Evolutionary conservation across 2,888 invertebrate species (phyloP), one percentile per base, ranked within the genome.

Genomic region (Platypus cylindrus): DNA sequence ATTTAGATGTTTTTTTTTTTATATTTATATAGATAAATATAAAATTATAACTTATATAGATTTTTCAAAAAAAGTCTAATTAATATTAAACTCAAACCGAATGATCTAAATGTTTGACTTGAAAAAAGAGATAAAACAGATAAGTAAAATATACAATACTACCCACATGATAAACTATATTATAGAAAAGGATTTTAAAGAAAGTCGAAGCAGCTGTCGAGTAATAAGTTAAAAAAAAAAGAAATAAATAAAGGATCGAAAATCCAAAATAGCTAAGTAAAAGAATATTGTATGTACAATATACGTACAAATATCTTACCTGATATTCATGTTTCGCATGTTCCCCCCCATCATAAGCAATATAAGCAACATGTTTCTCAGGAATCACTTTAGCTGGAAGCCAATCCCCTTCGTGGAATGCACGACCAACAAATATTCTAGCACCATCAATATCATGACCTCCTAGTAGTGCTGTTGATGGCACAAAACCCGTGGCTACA

Each of bases 381-480:
- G 77, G 76, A 23, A 77, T 73, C 17, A 78, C 69, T 61, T 78
- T 78, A 0, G 76, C 76, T 1, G 78, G 78, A 1, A 77, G 48
- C 50, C 73, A 66, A 48, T 78, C 74, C 0, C 76, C 78, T 39
- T 70, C 67, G 48, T 79, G 73, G 33, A 62, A 68, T 1, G 74
- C 71, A 30, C 84, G 68, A 0, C 83, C 85, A 0, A 83, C 77
- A 55, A 70, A 85, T 49, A 85, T 79, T 28, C 70, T 63, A 1
- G 68, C 65, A 0, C 83, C 83, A 47, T 83, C 81, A 5, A 58
- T 59, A 50, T 85, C 84, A 1, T 68, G 66, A 15, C 85, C 85
- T 23, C 70, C 75, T 3, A 50, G 49, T 1, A 76, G 65, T 1
- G 74, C 72, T 1, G 63, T 64, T 4, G 56, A 50, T 20, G 73